phyloP scores from a whole-genome alignment of 2,113 vertebrate genomes.

The Sylvietta virens region DNA sequence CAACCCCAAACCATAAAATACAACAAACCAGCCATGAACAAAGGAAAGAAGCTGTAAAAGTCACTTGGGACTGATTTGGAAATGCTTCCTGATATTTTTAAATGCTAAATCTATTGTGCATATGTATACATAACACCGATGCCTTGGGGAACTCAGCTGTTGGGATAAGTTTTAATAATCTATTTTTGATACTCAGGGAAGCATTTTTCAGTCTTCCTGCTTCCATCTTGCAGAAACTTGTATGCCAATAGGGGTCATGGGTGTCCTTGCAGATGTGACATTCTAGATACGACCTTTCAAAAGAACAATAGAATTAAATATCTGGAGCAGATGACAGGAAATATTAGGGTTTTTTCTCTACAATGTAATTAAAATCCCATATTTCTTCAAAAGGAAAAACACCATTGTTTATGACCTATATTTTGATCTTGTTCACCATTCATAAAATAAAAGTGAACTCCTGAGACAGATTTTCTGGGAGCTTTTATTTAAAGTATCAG shows the following conservation, averaged over 20 bases:
- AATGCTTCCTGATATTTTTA: slow-evolving; percentile 42
- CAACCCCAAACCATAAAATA: background rate
- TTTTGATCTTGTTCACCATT: background rate
- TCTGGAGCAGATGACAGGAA: slow-evolving; percentile 39
- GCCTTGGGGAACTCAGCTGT: slow-evolving; percentile 33
- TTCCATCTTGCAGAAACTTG: background rate
- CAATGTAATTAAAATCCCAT: slow-evolving; percentile 4
- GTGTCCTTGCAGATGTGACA: slow-evolving; percentile 37
- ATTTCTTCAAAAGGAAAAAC: background rate
- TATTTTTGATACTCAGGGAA: slow-evolving; percentile 10
- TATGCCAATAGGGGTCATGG: background rate
- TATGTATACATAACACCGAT: slow-evolving; percentile 4
- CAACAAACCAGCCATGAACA: background rate
- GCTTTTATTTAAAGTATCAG: background rate
- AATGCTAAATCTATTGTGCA: slow-evolving; percentile 19
- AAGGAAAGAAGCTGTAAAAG: slow-evolving; percentile 15
- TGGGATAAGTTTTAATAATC: background rate
- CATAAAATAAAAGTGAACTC: background rate
- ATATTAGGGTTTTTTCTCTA: background rate
- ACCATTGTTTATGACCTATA: slow-evolving; percentile 3
- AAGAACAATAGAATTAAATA: slow-evolving; percentile 48
- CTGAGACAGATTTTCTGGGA: background rate
- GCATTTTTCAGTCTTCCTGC: background rate
- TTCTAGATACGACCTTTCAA: background rate
- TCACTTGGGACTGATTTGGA: background rate